Conservation (phyloP, 2,888 invertebrate species). For the Auanema freiburgensis region DNA sequence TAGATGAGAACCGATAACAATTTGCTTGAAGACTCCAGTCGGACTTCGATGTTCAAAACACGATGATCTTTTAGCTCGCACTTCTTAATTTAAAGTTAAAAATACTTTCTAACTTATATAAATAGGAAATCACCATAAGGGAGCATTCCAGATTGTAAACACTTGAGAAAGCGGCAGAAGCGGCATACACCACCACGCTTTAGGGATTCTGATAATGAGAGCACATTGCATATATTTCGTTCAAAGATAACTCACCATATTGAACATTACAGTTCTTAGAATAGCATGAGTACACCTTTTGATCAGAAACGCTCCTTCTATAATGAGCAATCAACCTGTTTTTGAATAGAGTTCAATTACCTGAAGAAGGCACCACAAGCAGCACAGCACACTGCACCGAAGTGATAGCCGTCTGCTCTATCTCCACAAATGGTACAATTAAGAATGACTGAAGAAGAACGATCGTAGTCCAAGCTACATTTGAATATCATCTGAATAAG, state of each 20-base stretch:
- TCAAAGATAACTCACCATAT: conserved; percentile 19
- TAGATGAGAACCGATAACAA: too few relatives aligned
- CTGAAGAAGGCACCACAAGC: conserved; percentile 45
- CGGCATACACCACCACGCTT: conserved; percentile 29
- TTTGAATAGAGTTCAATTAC: conserved; percentile 8
- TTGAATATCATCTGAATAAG: too few relatives aligned
- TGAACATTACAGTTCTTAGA: conserved; percentile 19
- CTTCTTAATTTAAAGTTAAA: conserved; percentile 17
- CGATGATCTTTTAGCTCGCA: conserved; percentile 21
- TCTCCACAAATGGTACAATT: conserved; percentile 31
- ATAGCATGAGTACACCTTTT: conserved; percentile 27
- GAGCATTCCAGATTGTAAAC: conserved; percentile 28
- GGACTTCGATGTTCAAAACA: too few relatives aligned
- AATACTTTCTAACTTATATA: neutral
- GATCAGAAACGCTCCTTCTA: conserved; percentile 31
- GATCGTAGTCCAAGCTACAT: too few relatives aligned
- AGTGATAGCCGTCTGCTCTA: conserved; percentile 39
- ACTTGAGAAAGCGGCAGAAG: conserved; percentile 31
- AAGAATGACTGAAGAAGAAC: conserved; percentile 8
- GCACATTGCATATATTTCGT: too few relatives aligned
- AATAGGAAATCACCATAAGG: conserved; percentile 15
- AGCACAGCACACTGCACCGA: conserved; percentile 42
- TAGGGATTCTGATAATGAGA: conserved; percentile 20
- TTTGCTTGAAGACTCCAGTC: too few relatives aligned
- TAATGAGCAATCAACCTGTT: conserved; percentile 6